phyloP scores from a whole-genome alignment of 2,797 vertebrate species.

The Hippoglossus hippoglossus region DNA sequence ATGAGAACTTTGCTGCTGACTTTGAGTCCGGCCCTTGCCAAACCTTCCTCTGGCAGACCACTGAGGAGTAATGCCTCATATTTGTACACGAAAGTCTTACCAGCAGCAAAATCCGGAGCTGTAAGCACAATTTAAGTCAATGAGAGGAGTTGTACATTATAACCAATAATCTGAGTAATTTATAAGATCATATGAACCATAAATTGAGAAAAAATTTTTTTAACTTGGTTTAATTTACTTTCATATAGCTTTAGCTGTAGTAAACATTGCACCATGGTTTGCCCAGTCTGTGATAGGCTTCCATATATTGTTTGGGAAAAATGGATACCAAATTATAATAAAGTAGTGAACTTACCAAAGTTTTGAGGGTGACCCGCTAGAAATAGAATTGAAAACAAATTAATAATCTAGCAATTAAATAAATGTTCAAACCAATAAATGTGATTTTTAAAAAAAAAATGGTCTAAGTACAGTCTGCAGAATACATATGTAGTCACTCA shows the following conservation, averaged over 20 bases:
- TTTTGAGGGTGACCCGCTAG: constrained; percentile 63
- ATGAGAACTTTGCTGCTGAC: constrained; percentile 86
- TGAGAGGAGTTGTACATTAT: neutral
- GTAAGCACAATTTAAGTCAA: constrained; percentile 19
- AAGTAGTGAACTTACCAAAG: constrained; percentile 70
- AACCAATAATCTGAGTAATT: neutral
- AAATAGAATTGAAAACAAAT: constrained; percentile 30
- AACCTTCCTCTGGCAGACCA: constrained; percentile 80
- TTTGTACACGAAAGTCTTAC: constrained; percentile 81
- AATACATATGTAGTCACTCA: no score
- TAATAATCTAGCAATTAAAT: neutral
- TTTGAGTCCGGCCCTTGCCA: constrained; percentile 86
- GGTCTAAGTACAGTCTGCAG: no score
- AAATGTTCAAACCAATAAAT: neutral
- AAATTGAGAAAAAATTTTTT: neutral
- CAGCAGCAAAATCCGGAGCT: constrained; percentile 78
- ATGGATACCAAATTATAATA: neutral
- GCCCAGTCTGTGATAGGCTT: neutral
- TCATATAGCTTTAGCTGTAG: neutral
- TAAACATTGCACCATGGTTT: neutral
- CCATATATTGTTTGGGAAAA: neutral
- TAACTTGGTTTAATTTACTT: neutral
- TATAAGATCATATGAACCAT: neutral
- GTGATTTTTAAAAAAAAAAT: no score
- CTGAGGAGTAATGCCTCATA: constrained; percentile 81